Conservation (phyloP, 2,797 vertebrate species). For the Sylvilagus floridanus region DNA sequence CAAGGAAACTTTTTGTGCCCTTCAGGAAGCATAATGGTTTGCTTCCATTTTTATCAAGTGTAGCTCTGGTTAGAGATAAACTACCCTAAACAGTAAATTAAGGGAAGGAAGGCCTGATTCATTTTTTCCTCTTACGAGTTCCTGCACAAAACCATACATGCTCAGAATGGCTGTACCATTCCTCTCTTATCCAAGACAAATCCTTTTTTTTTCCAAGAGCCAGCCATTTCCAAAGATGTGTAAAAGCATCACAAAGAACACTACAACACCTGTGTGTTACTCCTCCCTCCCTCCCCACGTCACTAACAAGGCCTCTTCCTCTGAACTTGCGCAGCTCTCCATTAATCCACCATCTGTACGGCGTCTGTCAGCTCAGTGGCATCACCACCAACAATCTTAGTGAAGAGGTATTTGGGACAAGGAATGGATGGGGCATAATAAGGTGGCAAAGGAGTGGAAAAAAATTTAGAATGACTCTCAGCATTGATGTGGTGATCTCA, state of each 20-base stretch:
- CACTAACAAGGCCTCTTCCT: neutral
- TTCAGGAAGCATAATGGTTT: neutral
- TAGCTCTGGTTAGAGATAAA: neutral
- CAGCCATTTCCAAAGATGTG: neutral
- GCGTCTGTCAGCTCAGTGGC: too few species aligned
- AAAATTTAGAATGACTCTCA: neutral
- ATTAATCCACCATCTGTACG: neutral
- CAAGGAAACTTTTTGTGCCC: neutral
- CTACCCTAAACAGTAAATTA: neutral
- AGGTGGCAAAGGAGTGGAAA: neutral
- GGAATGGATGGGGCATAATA: neutral
- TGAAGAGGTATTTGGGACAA: neutral
- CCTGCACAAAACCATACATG: neutral
- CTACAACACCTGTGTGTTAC: neutral
- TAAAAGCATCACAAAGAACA: neutral
- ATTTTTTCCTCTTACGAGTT: neutral
- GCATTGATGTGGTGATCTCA: neutral
- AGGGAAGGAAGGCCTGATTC: neutral
- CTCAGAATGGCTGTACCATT: neutral
- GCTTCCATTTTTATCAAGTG: neutral
- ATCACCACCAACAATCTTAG: neutral
- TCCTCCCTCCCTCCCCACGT: fast-evolving
- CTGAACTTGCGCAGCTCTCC: neutral
- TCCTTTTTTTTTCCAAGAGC: neutral
- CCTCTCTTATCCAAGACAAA: neutral